Evolutionary conservation across 2,113 vertebrate genomes (phyloP).

Genomic region (Helogale parvula): DNA sequence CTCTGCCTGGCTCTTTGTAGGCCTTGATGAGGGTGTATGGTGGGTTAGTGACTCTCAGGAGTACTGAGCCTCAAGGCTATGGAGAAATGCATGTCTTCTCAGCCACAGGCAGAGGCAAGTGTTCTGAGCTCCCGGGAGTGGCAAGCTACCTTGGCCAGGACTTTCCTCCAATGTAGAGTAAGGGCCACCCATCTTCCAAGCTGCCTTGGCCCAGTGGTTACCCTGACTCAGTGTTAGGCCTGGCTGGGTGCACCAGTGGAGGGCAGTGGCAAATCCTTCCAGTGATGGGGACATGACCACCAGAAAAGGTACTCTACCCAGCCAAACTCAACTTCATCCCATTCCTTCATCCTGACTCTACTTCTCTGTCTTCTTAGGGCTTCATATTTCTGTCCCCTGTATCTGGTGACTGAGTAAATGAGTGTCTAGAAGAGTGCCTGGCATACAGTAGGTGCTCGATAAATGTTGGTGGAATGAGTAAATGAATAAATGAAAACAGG

Average conservation of each 20-base stretch:
- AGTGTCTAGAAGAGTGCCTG: background rate
- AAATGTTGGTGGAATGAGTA: background rate
- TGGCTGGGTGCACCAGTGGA: background rate
- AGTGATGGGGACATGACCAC: background rate
- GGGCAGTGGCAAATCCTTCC: background rate
- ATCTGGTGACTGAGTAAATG: background rate
- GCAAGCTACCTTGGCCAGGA: background rate
- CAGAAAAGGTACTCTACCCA: background rate
- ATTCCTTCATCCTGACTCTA: background rate
- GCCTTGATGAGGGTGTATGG: background rate
- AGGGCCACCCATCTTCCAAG: background rate
- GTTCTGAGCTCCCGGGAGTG: background rate
- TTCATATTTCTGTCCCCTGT: background rate
- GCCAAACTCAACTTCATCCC: background rate
- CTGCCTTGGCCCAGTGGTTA: background rate
- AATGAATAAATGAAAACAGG: constrained; percentile 20
- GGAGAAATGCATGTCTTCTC: background rate
- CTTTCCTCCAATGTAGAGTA: background rate
- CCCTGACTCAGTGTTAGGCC: background rate
- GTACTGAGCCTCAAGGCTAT: background rate
- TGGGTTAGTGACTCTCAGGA: background rate
- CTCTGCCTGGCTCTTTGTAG: background rate
- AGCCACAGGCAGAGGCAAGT: background rate
- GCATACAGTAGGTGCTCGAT: background rate
- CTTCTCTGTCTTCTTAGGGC: background rate